Evolutionary conservation across 2,797 vertebrate genomes (phyloP).

Genomic region (Takifugu rubripes): DNA sequence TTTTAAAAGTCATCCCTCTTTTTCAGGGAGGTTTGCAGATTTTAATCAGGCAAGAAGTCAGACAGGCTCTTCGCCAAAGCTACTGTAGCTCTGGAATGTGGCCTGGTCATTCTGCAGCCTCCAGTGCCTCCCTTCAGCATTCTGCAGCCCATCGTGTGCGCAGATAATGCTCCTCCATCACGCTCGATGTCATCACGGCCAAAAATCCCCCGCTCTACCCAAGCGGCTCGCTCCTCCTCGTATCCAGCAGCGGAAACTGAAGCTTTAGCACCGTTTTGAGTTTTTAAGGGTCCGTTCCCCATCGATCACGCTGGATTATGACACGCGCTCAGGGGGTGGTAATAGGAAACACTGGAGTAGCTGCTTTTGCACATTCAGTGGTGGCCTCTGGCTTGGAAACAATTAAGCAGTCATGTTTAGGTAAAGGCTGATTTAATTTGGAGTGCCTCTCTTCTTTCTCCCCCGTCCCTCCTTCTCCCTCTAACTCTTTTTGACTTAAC

Average conservation of each 20-base stretch:
- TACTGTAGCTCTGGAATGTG: constrained; percentile 50
- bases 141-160: constrained; percentile 65
- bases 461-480: constrained; percentile 12
- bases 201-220: constrained; percentile 39
- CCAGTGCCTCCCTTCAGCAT: constrained; percentile 47
- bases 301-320: no score
- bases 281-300: neutral
- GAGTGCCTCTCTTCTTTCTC: no score
- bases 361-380: constrained; percentile 20
- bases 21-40: constrained; percentile 33
- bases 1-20: constrained; percentile 35
- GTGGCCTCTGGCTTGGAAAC: constrained; percentile 27
- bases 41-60: constrained; percentile 62
- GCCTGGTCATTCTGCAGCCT: constrained; percentile 58
- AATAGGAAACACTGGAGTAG: constrained; percentile 10
- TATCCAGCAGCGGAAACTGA: constrained; percentile 34
- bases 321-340: neutral
- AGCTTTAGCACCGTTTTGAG: constrained; percentile 27
- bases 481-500: constrained; percentile 19
- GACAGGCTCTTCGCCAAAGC: constrained; percentile 66
- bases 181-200: constrained; percentile 69
- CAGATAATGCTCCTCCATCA: constrained; percentile 76
- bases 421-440: constrained; percentile 44
- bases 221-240: constrained; percentile 36
- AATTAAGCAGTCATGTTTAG: constrained; percentile 31